Evolutionary conservation across 2,797 vertebrate genomes (phyloP).

Genomic region (Silurus aristotelis): DNA sequence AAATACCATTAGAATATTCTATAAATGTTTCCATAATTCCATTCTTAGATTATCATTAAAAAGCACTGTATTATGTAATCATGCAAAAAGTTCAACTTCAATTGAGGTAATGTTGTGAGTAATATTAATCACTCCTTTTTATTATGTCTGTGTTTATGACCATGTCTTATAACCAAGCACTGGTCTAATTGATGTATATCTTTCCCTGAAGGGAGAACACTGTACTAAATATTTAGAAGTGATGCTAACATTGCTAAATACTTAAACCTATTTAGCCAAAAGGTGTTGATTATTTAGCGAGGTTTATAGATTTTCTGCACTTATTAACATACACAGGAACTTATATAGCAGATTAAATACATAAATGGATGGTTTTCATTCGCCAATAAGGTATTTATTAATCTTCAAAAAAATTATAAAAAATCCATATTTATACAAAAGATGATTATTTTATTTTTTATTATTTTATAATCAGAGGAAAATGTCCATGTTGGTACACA

Average conservation of each 20-base stretch:
- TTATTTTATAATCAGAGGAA: neutral
- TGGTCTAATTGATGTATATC: conserved; percentile 51
- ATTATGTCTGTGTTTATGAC: conserved; percentile 45
- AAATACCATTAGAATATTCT: neutral
- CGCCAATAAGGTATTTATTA: neutral
- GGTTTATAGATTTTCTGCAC: neutral
- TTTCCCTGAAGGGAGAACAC: conserved; percentile 13
- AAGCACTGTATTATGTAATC: conserved; percentile 14
- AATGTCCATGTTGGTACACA: neutral
- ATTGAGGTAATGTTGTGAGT: conserved; percentile 1
- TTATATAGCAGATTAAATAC: neutral
- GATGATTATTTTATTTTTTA: neutral
- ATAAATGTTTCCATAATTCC: neutral
- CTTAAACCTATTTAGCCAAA: neutral
- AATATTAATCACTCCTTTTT: conserved; percentile 65
- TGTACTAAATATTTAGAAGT: neutral
- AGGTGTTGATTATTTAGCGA: neutral
- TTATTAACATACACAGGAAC: neutral
- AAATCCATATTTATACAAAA: neutral
- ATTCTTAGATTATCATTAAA: neutral
- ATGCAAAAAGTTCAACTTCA: conserved; percentile 13
- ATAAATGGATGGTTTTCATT: neutral
- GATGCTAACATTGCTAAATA: neutral
- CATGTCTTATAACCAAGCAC: conserved; percentile 45
- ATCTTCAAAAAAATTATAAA: neutral